Evolutionary conservation across 1,140 invertebrate genomes (phyloP).

Genomic region (Sitobion miscanthi): DNA sequence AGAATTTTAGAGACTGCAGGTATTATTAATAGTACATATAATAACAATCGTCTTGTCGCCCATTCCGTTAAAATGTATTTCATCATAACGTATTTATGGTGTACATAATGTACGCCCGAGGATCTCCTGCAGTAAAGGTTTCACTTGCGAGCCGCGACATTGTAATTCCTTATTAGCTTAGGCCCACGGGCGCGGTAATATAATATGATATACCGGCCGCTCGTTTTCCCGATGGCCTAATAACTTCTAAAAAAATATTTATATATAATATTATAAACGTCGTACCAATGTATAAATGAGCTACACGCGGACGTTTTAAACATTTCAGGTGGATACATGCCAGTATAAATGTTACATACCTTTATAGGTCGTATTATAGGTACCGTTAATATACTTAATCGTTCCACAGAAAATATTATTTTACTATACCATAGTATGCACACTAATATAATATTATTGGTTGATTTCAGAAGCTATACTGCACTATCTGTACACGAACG

Average conservation of each 20-base stretch:
- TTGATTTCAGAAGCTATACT: not conserved
- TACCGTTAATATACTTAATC: not conserved
- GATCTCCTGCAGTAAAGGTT: not conserved
- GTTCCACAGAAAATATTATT: not conserved
- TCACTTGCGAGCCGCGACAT: not conserved
- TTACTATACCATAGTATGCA: not conserved
- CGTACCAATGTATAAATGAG: not conserved
- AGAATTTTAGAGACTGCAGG: not conserved
- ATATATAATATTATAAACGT: not conserved
- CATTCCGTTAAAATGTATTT: not conserved
- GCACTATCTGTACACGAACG: not conserved
- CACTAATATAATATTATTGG: no score
- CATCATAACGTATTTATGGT: not conserved
- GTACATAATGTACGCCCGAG: not conserved
- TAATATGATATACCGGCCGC: not conserved
- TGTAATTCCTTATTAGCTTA: conserved; percentile 1
- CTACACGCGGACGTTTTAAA: not conserved
- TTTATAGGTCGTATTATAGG: not conserved
- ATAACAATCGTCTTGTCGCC: not conserved
- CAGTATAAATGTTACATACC: not conserved
- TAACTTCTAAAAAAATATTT: not conserved
- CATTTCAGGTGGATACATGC: not conserved
- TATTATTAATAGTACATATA: not conserved
- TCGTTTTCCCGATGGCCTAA: not conserved
- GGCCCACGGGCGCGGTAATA: not conserved